These are phyloP conservation scores for Oreochromis spilurus DNA, from an alignment of 2,113 vertebrate genomes.

Conservation along the genomic window DNA sequence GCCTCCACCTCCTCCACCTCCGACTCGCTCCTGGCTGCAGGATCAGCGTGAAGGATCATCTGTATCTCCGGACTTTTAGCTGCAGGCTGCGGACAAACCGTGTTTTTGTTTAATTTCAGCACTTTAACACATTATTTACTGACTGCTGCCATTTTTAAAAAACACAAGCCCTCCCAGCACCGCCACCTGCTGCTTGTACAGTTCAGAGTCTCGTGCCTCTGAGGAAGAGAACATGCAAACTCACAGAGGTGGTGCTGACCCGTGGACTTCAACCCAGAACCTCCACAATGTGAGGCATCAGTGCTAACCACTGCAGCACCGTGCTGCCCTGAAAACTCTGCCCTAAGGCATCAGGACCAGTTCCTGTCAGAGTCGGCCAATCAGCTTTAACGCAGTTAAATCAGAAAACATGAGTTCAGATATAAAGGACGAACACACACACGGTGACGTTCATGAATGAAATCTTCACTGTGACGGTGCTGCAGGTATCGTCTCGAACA, in stretches of 20 bases:
- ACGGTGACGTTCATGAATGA: neutral
- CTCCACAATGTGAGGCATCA: fast-evolving
- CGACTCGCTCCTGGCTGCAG: neutral
- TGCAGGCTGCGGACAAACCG: neutral
- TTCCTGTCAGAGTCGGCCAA: neutral
- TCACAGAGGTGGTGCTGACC: neutral
- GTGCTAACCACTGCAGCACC: neutral
- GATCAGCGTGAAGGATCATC: neutral
- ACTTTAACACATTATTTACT: neutral
- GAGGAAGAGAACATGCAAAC: neutral
- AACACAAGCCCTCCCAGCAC: neutral
- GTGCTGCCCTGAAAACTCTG: neutral
- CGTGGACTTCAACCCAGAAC: neutral
- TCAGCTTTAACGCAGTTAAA: neutral
- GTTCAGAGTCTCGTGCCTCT: neutral
- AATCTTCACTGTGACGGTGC: neutral
- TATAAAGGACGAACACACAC: neutral
- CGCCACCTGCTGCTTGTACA: neutral
- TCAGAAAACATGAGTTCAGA: neutral
- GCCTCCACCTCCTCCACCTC: neutral
- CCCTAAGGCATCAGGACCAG: neutral
- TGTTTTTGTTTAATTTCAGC: neutral
- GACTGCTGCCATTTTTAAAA: neutral
- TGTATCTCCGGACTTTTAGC: neutral
- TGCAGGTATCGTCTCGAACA: neutral